These are phyloP conservation scores for Drosophila macrospina DNA, from an alignment of 2,888 invertebrate species.

Conservation along the genomic window DNA sequence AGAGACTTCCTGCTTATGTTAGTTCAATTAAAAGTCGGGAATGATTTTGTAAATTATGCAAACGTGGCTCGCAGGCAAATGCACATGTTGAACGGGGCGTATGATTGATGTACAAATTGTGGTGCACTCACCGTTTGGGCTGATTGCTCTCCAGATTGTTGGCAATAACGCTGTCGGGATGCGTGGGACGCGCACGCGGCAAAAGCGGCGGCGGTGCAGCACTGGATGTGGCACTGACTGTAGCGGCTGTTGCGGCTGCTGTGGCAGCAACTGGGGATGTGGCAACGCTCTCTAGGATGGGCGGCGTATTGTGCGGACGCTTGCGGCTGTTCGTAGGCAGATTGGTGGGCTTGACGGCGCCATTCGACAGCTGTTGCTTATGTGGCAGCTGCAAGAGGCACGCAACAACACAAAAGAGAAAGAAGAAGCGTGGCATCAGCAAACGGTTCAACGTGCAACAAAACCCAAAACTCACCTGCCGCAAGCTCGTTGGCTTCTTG, in stretches of 20 bases:
- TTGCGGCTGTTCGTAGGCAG: conserved; percentile 79
- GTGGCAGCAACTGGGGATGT: conserved; percentile 72
- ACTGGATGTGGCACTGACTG: conserved; percentile 20
- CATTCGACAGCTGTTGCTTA: conserved; percentile 75
- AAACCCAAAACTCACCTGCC: conserved; percentile 72
- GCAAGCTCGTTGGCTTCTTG: conserved; percentile 82
- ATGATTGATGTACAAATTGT: conserved; percentile 59
- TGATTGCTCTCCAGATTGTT: conserved; percentile 82
- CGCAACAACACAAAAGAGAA: neutral
- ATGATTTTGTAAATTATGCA: conserved; percentile 1
- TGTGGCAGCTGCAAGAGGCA: conserved; percentile 45
- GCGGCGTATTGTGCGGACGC: conserved; percentile 84
- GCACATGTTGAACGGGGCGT: conserved; percentile 46
- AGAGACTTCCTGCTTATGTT: neutral
- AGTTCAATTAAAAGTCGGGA: conserved; percentile 6
- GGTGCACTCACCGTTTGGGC: conserved; percentile 71
- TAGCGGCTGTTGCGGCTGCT: conserved; percentile 17
- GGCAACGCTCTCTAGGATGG: conserved; percentile 78
- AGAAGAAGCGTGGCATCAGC: neutral
- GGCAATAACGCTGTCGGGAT: conserved; percentile 68
- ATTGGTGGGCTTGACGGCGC: conserved; percentile 60
- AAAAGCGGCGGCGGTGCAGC: conserved; percentile 83
- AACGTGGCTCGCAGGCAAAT: conserved; percentile 4
- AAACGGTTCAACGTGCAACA: neutral
- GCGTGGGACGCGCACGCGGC: conserved; percentile 81